Evolutionary conservation across 2,888 invertebrate species (phyloP).

Genomic region (Andricus quercusramuli): DNA sequence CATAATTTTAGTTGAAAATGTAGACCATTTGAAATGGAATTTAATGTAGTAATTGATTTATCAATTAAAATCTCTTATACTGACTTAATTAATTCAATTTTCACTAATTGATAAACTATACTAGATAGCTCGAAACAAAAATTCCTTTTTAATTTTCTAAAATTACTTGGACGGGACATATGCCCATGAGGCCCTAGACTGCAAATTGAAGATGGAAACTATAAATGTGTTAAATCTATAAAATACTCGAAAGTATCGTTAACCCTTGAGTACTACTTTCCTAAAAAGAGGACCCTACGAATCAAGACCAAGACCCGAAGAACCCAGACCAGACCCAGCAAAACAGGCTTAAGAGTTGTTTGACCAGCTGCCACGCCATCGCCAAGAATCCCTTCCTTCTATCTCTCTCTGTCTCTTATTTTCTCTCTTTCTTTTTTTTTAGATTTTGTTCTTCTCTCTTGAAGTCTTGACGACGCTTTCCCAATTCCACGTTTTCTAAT

Average conservation of each 20-base stretch:
- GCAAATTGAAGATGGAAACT: slow-evolving; percentile 8
- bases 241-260: slow-evolving; percentile 14
- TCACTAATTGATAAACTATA: no score
- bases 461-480: slow-evolving; percentile 56
- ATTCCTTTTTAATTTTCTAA: no score
- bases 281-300: slow-evolving; percentile 55
- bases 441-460: slow-evolving; percentile 44
- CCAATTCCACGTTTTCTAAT: slow-evolving; percentile 59
- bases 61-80: no score
- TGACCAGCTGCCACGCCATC: slow-evolving; percentile 64
- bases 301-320: slow-evolving; percentile 23
- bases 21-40: no score
- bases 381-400: slow-evolving; percentile 57
- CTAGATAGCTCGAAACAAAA: no score
- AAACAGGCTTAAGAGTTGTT: slow-evolving; percentile 64
- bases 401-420: slow-evolving; percentile 42
- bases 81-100: no score
- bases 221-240: neutral
- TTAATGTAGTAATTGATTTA: no score
- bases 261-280: slow-evolving; percentile 49
- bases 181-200: no score
- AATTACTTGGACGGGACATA: no score
- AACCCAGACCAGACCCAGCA: slow-evolving; percentile 50
- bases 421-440: slow-evolving; percentile 22
- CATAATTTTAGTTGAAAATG: no score